Conservation (phyloP, 2,888 invertebrate genomes). For the Chelonus formosanus region DNA sequence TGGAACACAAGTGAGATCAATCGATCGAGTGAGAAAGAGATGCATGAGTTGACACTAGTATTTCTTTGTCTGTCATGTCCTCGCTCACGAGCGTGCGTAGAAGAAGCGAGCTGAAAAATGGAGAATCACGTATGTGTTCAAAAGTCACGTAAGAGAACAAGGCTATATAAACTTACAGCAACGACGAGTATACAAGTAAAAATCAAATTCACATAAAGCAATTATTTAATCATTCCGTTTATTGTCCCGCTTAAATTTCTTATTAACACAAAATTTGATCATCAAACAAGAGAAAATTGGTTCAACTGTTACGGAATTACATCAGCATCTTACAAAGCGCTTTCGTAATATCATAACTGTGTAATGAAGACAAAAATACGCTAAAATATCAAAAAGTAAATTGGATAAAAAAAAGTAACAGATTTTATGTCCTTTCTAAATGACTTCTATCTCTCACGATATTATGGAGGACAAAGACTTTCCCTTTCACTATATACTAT, state of each 20-base stretch:
- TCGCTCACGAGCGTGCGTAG: constrained; percentile 8
- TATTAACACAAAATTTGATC: too few species aligned
- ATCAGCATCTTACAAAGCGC: too few species aligned
- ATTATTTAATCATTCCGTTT: not conserved
- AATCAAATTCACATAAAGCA: not conserved
- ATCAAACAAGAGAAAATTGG: too few species aligned
- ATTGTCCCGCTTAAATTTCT: not conserved
- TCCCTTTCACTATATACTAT: constrained; percentile 23
- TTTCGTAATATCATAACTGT: too few species aligned
- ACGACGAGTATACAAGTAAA: not conserved
- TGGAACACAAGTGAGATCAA: constrained; percentile 13
- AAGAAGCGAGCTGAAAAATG: constrained; percentile 5
- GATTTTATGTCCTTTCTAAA: constrained; percentile 27
- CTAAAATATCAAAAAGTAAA: not conserved
- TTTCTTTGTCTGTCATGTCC: constrained; percentile 4
- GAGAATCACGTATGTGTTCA: constrained; percentile 23
- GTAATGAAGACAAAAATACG: too few species aligned
- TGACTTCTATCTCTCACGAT: constrained; percentile 21
- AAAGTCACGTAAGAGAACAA: constrained; percentile 17
- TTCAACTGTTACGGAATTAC: too few species aligned
- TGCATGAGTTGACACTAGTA: constrained; percentile 1
- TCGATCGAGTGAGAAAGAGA: constrained; percentile 27
- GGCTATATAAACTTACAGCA: not conserved
- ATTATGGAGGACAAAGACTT: constrained; percentile 18
- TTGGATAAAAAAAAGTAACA: constrained; percentile 14